Base-by-base conservation (phyloP, 37 sponge, comb jelly and placozoan species). In the Axinella damicornis region DNA sequence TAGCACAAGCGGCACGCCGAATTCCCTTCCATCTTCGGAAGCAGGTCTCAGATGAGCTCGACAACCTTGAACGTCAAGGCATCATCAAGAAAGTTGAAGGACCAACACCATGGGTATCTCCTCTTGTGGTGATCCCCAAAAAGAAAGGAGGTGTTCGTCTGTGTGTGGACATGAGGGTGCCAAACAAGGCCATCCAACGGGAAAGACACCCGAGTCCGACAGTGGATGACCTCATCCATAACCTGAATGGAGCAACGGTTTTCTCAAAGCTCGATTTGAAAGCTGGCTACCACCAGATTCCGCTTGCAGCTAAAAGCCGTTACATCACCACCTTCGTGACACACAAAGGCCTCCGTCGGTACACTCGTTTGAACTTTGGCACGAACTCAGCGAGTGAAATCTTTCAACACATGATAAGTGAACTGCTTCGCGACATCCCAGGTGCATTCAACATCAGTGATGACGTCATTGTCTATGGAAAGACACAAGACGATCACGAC, bases 201-300 rank as follows among this genome's bases (percentile, higher is more conserved):
- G 89, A 88, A 75, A 59, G 83, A 40, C 83, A 89, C 72, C 83
- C 89, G 52, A 61, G n/a, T 21, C 83, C 88, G 32, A 87, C 88
- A 58, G 36, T 72, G 2, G 88, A 87, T 61, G 88, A 87, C 57
- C 24, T 79, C 0, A 63, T 79, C 19, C 68, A 80, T 52, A 73
- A 22, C 6, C 66, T 79, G 5, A 80, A 79, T 56, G 81, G 80
- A 24, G 74, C 81, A 15, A 87, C 66, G 1, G 66, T 80, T 5
- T 87, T 79, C 24, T 73, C 74, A 31, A 79, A 87, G 25, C 57
- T 87, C 4, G 88, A 87, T 72, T 46, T 87, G 33, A 54, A 75
- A 38, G 16, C 74, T n/a, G 81, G 88, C n/a, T 79, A 87, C 39
- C 88, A 87, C 37, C 88, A 87, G 20, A 25, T 86, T 5, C 9